Percentiles rank a stretch among this genome's conserved stretches.
These are phyloP conservation scores for Apotomis betuletana DNA, from an alignment of 2,888 invertebrate genomes.

Conservation along the genomic window DNA sequence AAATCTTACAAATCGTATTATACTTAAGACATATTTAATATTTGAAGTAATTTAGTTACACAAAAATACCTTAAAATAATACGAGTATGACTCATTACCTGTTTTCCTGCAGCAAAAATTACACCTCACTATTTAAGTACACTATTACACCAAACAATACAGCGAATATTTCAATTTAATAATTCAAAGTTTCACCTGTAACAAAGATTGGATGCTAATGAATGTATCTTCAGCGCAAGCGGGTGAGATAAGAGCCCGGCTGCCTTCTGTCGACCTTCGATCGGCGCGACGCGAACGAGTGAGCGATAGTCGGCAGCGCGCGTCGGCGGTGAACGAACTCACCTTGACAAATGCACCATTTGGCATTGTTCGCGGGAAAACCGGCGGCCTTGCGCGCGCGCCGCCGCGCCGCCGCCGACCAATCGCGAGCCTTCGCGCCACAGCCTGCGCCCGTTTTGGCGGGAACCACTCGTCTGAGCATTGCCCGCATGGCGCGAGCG, in stretches of 20 bases:
- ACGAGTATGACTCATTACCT: neutral
- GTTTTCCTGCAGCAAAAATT: slow-evolving; percentile 33
- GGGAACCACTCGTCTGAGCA: slow-evolving; percentile 61
- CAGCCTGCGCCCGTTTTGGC: slow-evolving; percentile 81
- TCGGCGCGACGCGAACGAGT: slow-evolving; percentile 67
- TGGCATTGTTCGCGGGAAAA: slow-evolving; percentile 84
- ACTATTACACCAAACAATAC: slow-evolving; percentile 42
- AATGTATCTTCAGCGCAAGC: slow-evolving; percentile 67
- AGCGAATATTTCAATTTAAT: slow-evolving; percentile 44
- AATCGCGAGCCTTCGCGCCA: slow-evolving; percentile 80
- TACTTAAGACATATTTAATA: too few species aligned
- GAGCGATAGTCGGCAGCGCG: slow-evolving; percentile 67
- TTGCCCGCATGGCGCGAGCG: slow-evolving; percentile 58
- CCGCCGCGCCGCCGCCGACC: slow-evolving; percentile 66
- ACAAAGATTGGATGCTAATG: slow-evolving; percentile 66
- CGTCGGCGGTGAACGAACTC: slow-evolving; percentile 83
- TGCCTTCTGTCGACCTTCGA: slow-evolving; percentile 79
- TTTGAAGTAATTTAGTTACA: too few species aligned
- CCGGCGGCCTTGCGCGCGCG: slow-evolving; percentile 82
- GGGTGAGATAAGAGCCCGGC: slow-evolving; percentile 60
- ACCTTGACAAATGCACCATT: slow-evolving; percentile 85
- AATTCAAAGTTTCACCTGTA: slow-evolving; percentile 72
- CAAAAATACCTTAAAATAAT: too few species aligned
- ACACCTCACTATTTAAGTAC: slow-evolving; percentile 15
- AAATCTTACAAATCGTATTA: neutral